These are phyloP conservation scores for Polymixis flavicincta DNA, from an alignment of 2,888 invertebrate species.

Conservation along the genomic window DNA sequence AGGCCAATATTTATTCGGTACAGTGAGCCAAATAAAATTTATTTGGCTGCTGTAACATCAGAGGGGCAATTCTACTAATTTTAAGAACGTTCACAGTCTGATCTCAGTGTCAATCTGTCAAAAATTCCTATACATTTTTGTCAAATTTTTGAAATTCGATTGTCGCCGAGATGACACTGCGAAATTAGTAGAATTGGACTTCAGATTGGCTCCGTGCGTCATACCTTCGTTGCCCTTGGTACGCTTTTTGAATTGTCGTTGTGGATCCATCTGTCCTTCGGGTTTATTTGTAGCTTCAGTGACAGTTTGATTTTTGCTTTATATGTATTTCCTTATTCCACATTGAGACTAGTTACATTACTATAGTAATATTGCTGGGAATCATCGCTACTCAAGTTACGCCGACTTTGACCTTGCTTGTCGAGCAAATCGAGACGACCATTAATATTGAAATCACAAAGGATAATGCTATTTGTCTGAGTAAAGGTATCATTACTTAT, in stretches of 20 bases:
- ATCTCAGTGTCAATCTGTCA: too few relatives aligned
- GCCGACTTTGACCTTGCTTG: conserved; percentile 21
- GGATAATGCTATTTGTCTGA: conserved; percentile 33
- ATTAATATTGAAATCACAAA: conserved; percentile 49
- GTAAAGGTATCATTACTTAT: conserved; percentile 32
- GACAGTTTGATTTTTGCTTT: conserved; percentile 22
- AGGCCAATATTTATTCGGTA: conserved; percentile 57
- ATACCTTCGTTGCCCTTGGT: conserved; percentile 57
- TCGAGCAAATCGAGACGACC: conserved; percentile 10
- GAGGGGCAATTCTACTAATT: too few relatives aligned
- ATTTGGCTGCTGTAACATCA: conserved; percentile 54
- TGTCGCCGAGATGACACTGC: too few relatives aligned
- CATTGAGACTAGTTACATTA: not conserved
- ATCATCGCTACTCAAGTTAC: conserved; percentile 6
- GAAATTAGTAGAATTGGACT: too few relatives aligned
- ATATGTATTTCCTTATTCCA: conserved; percentile 9
- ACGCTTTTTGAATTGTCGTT: conserved; percentile 25
- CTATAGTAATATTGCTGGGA: not conserved
- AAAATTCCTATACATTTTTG: too few relatives aligned
- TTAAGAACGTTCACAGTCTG: too few relatives aligned
- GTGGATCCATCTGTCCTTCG: conserved; percentile 31
- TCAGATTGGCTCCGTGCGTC: conserved; percentile 56
- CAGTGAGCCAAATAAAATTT: conserved; percentile 51
- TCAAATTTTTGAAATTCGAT: too few relatives aligned
- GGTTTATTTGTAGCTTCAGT: conserved; percentile 27